A percentile compares a stretch with the other conserved stretches of the same genome.
These are phyloP conservation scores for Carcina quercana DNA, from an alignment of 2,888 invertebrate species.

Conservation along the genomic window DNA sequence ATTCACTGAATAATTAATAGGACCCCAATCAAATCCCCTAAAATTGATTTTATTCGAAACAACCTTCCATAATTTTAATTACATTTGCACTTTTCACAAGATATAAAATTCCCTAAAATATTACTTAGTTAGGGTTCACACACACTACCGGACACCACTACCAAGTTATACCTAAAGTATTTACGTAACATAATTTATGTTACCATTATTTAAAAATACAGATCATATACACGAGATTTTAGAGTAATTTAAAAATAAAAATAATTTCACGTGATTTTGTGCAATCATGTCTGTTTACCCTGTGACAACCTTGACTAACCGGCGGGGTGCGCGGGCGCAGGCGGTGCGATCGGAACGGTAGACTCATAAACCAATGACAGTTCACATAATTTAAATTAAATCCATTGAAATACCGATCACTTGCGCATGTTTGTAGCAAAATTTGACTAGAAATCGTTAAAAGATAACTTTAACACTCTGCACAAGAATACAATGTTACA, in stretches of 20 bases:
- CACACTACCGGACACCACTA: conserved; percentile 3
- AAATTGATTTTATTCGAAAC: conserved; percentile 17
- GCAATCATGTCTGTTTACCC: conserved; percentile 41
- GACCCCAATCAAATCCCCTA: conserved; percentile 27
- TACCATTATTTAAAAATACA: background rate
- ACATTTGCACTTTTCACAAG: conserved; percentile 29
- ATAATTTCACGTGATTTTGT: conserved; percentile 30
- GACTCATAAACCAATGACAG: conserved; percentile 1
- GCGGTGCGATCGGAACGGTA: too few relatives aligned
- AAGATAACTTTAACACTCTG: too few relatives aligned
- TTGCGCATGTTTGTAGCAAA: conserved; percentile 42
- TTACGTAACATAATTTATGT: conserved; percentile 1
- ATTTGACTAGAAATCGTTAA: conserved; percentile 54
- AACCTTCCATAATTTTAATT: conserved; percentile 28
- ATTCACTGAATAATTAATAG: conserved; percentile 25
- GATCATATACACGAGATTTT: background rate
- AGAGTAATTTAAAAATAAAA: conserved; percentile 16
- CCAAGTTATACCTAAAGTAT: background rate
- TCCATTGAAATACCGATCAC: conserved; percentile 28
- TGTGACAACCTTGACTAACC: conserved; percentile 52
- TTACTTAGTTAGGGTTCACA: conserved; percentile 4
- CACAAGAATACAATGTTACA: too few relatives aligned
- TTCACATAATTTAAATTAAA: conserved; percentile 9
- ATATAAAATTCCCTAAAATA: conserved; percentile 11
- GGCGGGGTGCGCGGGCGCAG: conserved; percentile 18